Evolutionary conservation across 2,888 invertebrate genomes (phyloP).

Genomic region (Campaea margaritaria): DNA sequence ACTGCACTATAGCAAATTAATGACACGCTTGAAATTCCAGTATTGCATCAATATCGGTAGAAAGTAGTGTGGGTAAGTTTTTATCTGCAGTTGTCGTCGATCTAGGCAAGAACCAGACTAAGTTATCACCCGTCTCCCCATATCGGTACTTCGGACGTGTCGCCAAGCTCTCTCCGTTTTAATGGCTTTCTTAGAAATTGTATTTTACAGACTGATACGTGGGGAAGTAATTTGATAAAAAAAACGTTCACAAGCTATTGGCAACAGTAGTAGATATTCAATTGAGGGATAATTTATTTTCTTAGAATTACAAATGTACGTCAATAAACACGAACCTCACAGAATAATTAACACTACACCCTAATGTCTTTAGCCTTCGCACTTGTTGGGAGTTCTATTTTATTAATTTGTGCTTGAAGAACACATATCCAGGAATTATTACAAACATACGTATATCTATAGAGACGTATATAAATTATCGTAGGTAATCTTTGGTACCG

Average conservation of each 20-base stretch:
- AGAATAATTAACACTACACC: slow-evolving; percentile 3
- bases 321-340: too few species aligned
- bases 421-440: background rate
- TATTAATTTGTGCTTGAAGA: slow-evolving; percentile 7
- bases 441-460: background rate
- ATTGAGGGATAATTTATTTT: slow-evolving; percentile 6
- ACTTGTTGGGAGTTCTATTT: slow-evolving; percentile 30
- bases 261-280: background rate
- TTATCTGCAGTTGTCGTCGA: slow-evolving; percentile 57
- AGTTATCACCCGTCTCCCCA: slow-evolving; percentile 70
- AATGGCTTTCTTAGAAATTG: slow-evolving; percentile 38
- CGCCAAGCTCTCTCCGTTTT: slow-evolving; percentile 71
- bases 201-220: slow-evolving; percentile 1
- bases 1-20: slow-evolving; percentile 35
- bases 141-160: slow-evolving; percentile 57
- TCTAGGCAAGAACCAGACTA: slow-evolving; percentile 55
- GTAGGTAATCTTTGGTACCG: background rate
- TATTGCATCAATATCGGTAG: slow-evolving; percentile 64
- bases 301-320: too few species aligned
- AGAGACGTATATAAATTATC: background rate
- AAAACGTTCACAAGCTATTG: background rate
- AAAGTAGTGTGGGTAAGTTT: slow-evolving; percentile 70
- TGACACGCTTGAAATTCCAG: slow-evolving; percentile 36
- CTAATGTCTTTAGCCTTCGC: slow-evolving; percentile 43
- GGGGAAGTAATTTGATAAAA: background rate